A percentile compares a stretch with the other conserved stretches of the same genome.
These are phyloP conservation scores for Scelioninae gen. 1 DNA, from an alignment of 2,888 invertebrate genomes.

Conservation along the genomic window DNA sequence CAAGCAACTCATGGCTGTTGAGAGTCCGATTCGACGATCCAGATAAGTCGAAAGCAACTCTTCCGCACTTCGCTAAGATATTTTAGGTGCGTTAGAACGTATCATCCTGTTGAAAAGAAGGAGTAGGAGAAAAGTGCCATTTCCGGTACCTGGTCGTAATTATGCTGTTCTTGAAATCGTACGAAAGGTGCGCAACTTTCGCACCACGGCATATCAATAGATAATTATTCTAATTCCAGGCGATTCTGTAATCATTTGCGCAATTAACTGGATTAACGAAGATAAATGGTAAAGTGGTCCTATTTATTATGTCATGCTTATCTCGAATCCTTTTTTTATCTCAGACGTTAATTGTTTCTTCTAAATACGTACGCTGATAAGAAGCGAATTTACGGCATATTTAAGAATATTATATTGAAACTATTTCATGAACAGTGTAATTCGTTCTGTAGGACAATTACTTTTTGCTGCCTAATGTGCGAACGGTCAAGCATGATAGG, in stretches of 20 bases:
- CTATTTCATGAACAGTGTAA: constrained; percentile 70
- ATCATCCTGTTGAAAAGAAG: constrained; percentile 21
- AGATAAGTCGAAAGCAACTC: constrained; percentile 69
- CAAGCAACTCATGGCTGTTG: constrained; percentile 59
- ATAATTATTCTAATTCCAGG: constrained; percentile 54
- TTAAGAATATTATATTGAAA: constrained; percentile 1
- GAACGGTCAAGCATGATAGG: constrained; percentile 73
- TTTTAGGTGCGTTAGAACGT: constrained; percentile 16
- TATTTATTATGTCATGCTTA: constrained; percentile 34
- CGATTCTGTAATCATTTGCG: constrained; percentile 39
- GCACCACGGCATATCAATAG: constrained; percentile 38
- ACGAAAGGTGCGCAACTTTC: constrained; percentile 51
- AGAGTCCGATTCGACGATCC: constrained; percentile 66
- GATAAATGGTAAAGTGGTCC: constrained; percentile 32
- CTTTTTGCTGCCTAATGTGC: constrained; percentile 77
- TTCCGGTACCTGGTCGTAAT: constrained; percentile 63
- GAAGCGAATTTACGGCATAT: constrained; percentile 8
- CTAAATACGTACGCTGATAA: neutral
- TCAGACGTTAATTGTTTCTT: constrained; percentile 28
- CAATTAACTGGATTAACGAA: constrained; percentile 41
- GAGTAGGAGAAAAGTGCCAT: constrained; percentile 11
- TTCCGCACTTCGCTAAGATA: constrained; percentile 70
- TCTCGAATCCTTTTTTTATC: constrained; percentile 6
- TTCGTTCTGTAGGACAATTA: constrained; percentile 81
- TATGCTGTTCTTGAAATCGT: constrained; percentile 45